These are phyloP conservation scores for Sylvilagus bachmani DNA, from an alignment of 2,113 vertebrate genomes.

Conservation along the genomic window DNA sequence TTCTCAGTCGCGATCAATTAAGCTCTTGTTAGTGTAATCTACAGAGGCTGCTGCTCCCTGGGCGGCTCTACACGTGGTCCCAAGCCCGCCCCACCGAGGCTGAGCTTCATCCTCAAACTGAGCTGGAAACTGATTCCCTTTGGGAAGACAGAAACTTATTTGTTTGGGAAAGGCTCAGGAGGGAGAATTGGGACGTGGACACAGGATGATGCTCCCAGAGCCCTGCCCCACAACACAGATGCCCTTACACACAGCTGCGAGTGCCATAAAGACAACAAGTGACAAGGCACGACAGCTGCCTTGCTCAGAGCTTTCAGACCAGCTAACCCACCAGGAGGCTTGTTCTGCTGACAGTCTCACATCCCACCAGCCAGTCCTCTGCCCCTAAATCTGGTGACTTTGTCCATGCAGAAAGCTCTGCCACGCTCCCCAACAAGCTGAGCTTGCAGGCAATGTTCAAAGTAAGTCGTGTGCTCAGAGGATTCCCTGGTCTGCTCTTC, in stretches of 20 bases:
- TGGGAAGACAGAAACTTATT: background rate
- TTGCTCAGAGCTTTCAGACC: background rate
- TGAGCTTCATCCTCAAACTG: background rate
- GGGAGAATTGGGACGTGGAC: background rate
- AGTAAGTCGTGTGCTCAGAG: background rate
- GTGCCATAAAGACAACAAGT: background rate
- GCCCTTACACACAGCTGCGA: background rate
- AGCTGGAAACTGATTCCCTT: background rate
- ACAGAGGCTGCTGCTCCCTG: background rate
- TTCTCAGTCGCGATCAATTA: too few species aligned
- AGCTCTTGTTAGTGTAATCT: background rate
- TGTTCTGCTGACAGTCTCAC: background rate
- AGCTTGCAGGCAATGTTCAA: background rate
- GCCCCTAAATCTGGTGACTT: background rate
- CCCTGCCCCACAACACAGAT: background rate
- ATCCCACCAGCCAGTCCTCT: background rate
- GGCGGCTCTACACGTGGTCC: background rate
- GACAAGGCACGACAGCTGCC: too few species aligned
- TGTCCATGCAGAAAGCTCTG: too few species aligned
- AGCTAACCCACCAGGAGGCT: background rate
- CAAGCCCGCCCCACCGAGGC: background rate
- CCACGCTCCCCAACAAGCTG: background rate
- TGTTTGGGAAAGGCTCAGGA: background rate
- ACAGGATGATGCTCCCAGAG: background rate
- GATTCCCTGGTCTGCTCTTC: background rate